Evolutionary conservation across 2,888 invertebrate genomes (phyloP).

Genomic region (Holacanthella duospinosa): DNA sequence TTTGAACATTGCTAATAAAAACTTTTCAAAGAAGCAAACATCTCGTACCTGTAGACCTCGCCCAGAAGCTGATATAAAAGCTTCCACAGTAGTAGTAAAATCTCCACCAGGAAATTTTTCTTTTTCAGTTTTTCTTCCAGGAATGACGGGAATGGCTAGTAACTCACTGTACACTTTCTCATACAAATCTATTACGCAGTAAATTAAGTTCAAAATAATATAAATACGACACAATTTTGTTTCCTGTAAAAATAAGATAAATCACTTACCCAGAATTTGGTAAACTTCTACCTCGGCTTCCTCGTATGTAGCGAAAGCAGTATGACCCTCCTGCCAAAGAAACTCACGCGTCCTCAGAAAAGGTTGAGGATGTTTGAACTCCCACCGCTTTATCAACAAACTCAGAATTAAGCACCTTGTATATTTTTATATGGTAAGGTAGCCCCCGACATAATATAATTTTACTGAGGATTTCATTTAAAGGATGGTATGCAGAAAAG

Average conservation of each 20-base stretch:
- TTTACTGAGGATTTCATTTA: no score
- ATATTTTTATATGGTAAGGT: no score
- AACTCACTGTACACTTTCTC: constrained; percentile 78
- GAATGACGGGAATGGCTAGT: constrained; percentile 89
- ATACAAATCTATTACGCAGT: constrained; percentile 60
- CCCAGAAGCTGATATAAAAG: constrained; percentile 85
- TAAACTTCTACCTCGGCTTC: constrained; percentile 86
- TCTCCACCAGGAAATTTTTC: constrained; percentile 98
- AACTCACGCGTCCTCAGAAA: constrained; percentile 97
- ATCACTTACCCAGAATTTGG: constrained; percentile 50
- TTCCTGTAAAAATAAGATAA: background rate
- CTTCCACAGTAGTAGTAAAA: constrained; percentile 95
- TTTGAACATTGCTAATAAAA: background rate
- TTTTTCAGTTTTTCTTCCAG: constrained; percentile 91
- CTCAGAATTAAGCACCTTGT: no score
- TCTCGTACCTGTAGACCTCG: constrained; percentile 81
- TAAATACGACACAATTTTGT: background rate
- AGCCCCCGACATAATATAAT: no score
- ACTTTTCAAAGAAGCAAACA: background rate
- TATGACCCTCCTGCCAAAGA: constrained; percentile 99
- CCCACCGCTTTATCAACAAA: constrained; percentile 72
- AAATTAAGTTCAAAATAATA: constrained; percentile 2
- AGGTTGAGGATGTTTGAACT: constrained; percentile 99
- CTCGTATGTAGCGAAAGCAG: constrained; percentile 70
- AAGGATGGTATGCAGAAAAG: no score